A percentile compares a stretch with the other conserved stretches of the same genome.
These are phyloP conservation scores for Ophion costatus DNA, from an alignment of 2,888 invertebrate genomes.

Conservation along the genomic window DNA sequence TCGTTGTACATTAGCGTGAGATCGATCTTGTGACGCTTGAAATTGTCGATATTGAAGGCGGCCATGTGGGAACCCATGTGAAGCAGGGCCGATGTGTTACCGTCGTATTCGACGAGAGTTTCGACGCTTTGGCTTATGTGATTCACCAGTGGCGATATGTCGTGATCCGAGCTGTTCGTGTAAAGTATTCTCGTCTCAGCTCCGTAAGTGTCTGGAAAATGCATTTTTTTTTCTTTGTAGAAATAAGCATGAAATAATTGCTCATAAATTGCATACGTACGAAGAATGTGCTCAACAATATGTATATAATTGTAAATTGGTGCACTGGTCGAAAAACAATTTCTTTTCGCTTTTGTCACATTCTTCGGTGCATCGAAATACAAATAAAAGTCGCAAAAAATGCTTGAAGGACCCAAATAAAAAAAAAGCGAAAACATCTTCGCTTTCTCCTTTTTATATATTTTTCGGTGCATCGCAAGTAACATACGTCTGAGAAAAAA, in stretches of 20 bases:
- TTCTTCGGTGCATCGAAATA: constrained; percentile 10
- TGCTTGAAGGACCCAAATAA: background rate
- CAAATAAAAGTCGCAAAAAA: background rate
- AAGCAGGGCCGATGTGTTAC: constrained; percentile 87
- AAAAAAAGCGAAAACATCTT: background rate
- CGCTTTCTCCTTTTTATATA: background rate
- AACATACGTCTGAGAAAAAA: background rate
- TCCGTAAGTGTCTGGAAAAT: constrained; percentile 85
- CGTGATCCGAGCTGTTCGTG: constrained; percentile 85
- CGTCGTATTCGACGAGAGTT: constrained; percentile 86
- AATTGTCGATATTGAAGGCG: constrained; percentile 87
- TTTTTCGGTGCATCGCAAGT: background rate
- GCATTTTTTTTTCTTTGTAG: constrained; percentile 5
- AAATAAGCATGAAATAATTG: background rate
- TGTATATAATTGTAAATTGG: background rate
- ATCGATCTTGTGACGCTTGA: constrained; percentile 84
- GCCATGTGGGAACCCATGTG: constrained; percentile 88
- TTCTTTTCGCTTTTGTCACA: background rate
- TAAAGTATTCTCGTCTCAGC: constrained; percentile 86
- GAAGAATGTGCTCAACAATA: background rate
- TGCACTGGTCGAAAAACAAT: background rate
- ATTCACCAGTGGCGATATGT: constrained; percentile 79
- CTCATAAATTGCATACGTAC: background rate
- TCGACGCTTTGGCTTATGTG: constrained; percentile 78
- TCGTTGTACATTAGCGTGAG: constrained; percentile 90